Evolutionary conservation across 2,113 vertebrate genomes (phyloP).

Genomic region (Alosa alosa): DNA sequence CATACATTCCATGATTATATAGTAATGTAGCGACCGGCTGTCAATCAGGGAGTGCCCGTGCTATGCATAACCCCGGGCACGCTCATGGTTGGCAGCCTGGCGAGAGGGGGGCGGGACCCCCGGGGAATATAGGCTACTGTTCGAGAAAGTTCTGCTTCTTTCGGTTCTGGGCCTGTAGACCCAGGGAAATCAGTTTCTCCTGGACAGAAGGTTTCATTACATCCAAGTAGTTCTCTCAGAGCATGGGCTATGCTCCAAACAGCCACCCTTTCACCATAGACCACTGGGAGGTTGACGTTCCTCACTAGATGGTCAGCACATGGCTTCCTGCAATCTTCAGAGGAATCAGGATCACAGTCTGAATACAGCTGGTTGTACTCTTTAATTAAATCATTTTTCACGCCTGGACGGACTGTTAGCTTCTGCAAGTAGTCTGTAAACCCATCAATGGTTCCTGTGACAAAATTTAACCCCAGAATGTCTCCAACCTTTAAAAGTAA

Average conservation of each 20-base stretch:
- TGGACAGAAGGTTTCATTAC: slow-evolving; percentile 52
- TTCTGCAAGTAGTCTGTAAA: slow-evolving; percentile 61
- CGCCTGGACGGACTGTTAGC: slow-evolving; percentile 47
- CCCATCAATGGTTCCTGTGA: slow-evolving; percentile 42
- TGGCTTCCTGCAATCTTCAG: not conserved
- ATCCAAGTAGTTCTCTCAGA: slow-evolving; percentile 57
- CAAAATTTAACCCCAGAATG: slow-evolving; percentile 63
- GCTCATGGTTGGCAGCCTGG: too few relatives aligned
- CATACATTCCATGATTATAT: too few relatives aligned
- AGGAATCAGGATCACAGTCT: slow-evolving; percentile 50
- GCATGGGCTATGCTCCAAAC: slow-evolving; percentile 59
- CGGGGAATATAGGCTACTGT: too few relatives aligned
- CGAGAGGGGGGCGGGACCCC: too few relatives aligned
- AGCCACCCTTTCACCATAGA: slow-evolving; percentile 47
- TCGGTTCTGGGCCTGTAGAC: too few relatives aligned
- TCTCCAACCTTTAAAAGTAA: slow-evolving; percentile 26
- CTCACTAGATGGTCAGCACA: slow-evolving; percentile 54
- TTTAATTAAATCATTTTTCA: slow-evolving; percentile 60
- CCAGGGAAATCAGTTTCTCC: slow-evolving; percentile 58
- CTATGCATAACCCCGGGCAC: too few relatives aligned
- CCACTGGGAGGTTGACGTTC: slow-evolving; percentile 32
- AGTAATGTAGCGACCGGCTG: too few relatives aligned
- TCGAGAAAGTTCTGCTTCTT: too few relatives aligned
- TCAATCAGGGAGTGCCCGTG: too few relatives aligned
- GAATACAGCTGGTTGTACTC: slow-evolving; percentile 63